Evolutionary conservation across 2,888 invertebrate genomes (phyloP).

Genomic region (Hyposoter didymator): DNA sequence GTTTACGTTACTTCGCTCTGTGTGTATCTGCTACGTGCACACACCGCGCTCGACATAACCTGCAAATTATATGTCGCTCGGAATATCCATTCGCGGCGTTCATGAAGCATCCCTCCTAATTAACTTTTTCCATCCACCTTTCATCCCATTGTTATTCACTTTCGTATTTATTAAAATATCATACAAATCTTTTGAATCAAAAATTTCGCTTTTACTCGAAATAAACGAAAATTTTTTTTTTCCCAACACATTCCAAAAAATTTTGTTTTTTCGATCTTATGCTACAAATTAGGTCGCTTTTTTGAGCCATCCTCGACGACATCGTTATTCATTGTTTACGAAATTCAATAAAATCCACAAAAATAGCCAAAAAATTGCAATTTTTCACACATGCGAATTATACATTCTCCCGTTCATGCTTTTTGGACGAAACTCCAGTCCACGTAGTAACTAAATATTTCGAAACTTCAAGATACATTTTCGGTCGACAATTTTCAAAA

Average conservation of each 20-base stretch:
- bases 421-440: too few species aligned
- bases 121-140: not conserved
- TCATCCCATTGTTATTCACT: not conserved
- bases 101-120: not conserved
- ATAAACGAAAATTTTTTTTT: not conserved
- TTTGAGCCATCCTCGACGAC: not conserved
- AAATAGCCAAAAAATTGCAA: too few species aligned
- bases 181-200: not conserved
- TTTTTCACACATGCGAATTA: too few species aligned
- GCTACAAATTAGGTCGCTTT: not conserved
- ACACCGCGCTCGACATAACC: slow-evolving; percentile 73
- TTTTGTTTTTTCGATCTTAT: not conserved
- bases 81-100: slow-evolving; percentile 38
- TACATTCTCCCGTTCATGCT: too few species aligned
- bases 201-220: not conserved
- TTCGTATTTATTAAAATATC: not conserved
- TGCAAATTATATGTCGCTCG: slow-evolving; percentile 54
- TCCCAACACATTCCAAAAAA: not conserved
- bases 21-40: slow-evolving; percentile 62
- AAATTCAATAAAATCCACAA: too few species aligned
- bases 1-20: slow-evolving; percentile 72
- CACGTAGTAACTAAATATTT: not conserved
- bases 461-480: not conserved
- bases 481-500: not conserved
- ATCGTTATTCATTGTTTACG: not conserved